Percentiles rank a stretch among this genome's conserved stretches.
phyloP scores from a whole-genome alignment of 1,140 invertebrate genomes.

The Acromyrmex heyeri region DNA sequence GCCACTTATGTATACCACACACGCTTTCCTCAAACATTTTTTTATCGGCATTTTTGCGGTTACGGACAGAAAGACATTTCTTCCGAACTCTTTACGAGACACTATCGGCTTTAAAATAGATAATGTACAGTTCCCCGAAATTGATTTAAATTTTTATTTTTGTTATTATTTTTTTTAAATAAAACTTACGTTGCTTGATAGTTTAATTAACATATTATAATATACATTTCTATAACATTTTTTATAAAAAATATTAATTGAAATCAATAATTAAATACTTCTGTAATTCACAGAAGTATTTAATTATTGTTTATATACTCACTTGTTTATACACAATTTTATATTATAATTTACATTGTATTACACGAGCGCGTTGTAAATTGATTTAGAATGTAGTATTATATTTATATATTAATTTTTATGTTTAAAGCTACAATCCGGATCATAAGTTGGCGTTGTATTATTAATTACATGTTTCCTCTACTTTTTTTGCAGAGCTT shows the following conservation, averaged over 20 bases:
- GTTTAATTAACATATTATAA: not conserved
- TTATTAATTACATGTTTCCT: constrained; percentile 2
- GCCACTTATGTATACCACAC: constrained; percentile 26
- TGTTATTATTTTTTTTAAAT: not conserved
- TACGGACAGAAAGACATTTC: constrained; percentile 11
- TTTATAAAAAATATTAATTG: constrained; percentile 3
- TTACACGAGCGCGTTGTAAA: not conserved
- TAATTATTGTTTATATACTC: too few relatives aligned
- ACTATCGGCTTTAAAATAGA: not conserved
- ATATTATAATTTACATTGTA: not conserved
- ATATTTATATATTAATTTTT: constrained; percentile 15
- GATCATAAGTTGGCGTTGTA: not conserved
- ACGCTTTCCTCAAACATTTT: constrained; percentile 8
- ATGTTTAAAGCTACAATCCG: not conserved
- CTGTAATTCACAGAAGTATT: not conserved
- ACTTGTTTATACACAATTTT: not conserved
- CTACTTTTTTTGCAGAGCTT: constrained; percentile 6
- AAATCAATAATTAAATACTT: not conserved
- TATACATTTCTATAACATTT: not conserved
- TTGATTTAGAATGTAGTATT: not conserved
- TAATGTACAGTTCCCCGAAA: not conserved
- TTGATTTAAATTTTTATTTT: not conserved
- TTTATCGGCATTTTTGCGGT: constrained; percentile 13
- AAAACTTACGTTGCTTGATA: not conserved
- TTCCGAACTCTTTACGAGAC: constrained; percentile 7